Percentiles rank a stretch among this genome's conserved stretches.
Evolutionary conservation across 37 sponge, comb jelly and placozoan genomes (phyloP).

Genomic region (Theonella swinhoei): DNA sequence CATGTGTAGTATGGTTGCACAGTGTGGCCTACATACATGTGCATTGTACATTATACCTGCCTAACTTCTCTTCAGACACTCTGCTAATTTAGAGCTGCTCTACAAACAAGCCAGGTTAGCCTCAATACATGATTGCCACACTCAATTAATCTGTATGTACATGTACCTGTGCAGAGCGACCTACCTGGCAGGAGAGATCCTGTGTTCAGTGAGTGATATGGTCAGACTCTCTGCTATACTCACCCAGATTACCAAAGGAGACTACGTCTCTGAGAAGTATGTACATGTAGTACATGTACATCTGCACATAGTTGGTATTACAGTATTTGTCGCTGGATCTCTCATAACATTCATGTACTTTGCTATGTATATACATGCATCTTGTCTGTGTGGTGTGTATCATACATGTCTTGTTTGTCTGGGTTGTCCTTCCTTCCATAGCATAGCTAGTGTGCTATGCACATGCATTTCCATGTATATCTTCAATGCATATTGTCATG

Average conservation of each 20-base stretch:
- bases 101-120: conserved; percentile 79
- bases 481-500: too few relatives aligned
- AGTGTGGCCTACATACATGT: background rate
- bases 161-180: conserved; percentile 55
- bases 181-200: conserved; percentile 74
- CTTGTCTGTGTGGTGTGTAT: too few relatives aligned
- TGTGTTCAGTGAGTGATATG: conserved; percentile 70
- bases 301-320: too few relatives aligned
- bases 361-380: too few relatives aligned
- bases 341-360: too few relatives aligned
- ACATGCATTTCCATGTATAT: too few relatives aligned
- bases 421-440: too few relatives aligned
- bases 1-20: background rate
- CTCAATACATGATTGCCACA: background rate
- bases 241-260: conserved; percentile 71
- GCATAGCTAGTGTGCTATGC: too few relatives aligned
- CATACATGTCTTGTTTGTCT: too few relatives aligned
- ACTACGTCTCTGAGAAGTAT: conserved; percentile 61
- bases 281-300: background rate
- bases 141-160: background rate
- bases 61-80: conserved; percentile 27
- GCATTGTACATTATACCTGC: background rate
- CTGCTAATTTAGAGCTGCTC: conserved; percentile 62
- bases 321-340: too few relatives aligned
- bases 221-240: conserved; percentile 68